Conservation (phyloP, 2,113 vertebrate species). For the Myrmecophaga tridactyla region DNA sequence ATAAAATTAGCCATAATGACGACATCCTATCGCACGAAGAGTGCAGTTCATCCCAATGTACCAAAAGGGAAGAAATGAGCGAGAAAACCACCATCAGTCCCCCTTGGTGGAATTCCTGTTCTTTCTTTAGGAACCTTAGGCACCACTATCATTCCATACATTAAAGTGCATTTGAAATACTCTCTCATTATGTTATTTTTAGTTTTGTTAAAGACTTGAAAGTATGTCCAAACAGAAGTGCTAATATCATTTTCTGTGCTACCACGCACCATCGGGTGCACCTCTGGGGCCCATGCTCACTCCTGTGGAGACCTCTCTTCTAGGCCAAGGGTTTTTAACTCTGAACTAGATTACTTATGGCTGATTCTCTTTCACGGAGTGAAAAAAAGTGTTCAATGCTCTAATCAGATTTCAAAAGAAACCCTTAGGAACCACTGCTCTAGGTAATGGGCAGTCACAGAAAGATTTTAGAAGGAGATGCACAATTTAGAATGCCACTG, state of each 20-base stretch:
- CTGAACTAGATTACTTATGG: background rate
- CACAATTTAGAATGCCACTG: background rate
- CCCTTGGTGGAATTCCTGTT: too few species aligned
- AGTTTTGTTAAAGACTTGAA: slow-evolving; percentile 9
- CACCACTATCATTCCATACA: too few species aligned
- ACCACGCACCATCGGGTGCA: too few species aligned
- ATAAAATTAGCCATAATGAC: background rate
- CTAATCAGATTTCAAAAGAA: background rate
- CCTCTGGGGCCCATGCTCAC: too few species aligned
- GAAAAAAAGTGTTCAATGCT: background rate
- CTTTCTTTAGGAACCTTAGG: background rate
- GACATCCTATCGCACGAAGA: background rate
- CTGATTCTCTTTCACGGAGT: background rate
- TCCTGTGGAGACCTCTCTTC: background rate
- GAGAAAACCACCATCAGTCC: fast-evolving
- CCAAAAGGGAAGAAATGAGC: background rate
- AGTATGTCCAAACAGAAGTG: background rate
- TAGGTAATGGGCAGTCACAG: background rate
- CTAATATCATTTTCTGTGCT: background rate
- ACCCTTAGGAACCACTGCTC: background rate
- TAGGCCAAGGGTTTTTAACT: background rate
- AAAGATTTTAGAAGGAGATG: background rate
- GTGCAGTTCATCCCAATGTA: background rate
- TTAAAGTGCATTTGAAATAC: background rate
- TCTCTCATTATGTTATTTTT: background rate